These are phyloP conservation scores for Mormyrops boulengeri DNA, from an alignment of 2,797 vertebrate genomes.

Conservation along the genomic window DNA sequence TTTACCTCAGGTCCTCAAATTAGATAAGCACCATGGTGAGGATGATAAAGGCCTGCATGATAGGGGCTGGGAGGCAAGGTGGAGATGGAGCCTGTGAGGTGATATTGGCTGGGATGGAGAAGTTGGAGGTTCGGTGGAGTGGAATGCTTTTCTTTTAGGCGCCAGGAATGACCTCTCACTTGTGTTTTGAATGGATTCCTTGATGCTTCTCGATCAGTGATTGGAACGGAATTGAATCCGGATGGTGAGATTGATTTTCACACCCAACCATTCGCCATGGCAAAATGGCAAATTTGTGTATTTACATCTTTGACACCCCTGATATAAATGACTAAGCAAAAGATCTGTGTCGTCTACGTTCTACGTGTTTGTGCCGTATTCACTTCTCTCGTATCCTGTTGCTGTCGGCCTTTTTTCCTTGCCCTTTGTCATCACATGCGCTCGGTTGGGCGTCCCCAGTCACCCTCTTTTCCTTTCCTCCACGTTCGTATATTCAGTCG, in stretches of 20 bases:
- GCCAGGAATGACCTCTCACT: background rate
- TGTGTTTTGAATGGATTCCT: background rate
- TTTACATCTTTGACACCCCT: background rate
- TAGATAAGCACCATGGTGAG: background rate
- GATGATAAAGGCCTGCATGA: background rate
- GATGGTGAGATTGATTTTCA: background rate
- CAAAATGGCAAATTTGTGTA: background rate
- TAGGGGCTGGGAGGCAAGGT: background rate
- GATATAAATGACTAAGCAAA: background rate
- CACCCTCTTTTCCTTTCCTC: background rate
- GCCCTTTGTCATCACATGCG: background rate
- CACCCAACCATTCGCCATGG: background rate
- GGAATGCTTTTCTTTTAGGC: background rate
- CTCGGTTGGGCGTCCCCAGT: background rate
- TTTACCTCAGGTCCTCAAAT: background rate
- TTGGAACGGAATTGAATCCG: background rate
- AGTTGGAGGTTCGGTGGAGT: background rate
- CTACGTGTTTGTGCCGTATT: background rate
- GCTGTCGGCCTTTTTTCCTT: too few relatives aligned
- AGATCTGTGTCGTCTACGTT: background rate
- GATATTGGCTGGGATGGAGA: background rate
- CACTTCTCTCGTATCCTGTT: background rate
- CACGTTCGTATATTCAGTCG: background rate
- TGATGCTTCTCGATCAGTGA: background rate
- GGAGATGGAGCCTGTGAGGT: background rate